phyloP scores from a whole-genome alignment of 2,797 vertebrate genomes.

The Gymnodraco acuticeps region DNA sequence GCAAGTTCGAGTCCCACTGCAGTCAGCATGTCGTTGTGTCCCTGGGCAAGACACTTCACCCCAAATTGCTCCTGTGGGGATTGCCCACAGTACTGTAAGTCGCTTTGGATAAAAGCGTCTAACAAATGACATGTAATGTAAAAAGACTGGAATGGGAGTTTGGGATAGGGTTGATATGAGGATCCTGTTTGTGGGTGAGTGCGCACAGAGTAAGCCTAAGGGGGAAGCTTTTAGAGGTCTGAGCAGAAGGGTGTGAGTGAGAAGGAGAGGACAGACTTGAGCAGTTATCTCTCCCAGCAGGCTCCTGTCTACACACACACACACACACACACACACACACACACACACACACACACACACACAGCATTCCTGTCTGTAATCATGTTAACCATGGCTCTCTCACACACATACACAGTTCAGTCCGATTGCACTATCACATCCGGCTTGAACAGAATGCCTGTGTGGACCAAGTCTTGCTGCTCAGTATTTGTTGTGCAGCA shows the following conservation, averaged over 20 bases:
- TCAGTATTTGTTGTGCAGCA: slow-evolving; percentile 65
- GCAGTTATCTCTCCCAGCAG: slow-evolving; percentile 81
- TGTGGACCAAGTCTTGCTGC: slow-evolving; percentile 42
- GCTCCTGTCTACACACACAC: slow-evolving; percentile 73
- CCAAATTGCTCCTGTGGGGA: too few relatives aligned
- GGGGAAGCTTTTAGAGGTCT: slow-evolving; percentile 80
- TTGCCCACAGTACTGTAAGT: too few relatives aligned
- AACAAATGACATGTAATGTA: too few relatives aligned
- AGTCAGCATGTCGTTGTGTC: too few relatives aligned
- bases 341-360: slow-evolving; percentile 21
- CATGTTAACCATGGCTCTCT: slow-evolving; percentile 68
- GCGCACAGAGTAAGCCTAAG: slow-evolving; percentile 66
- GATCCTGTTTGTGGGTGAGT: slow-evolving; percentile 48
- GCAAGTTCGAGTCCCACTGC: too few relatives aligned
- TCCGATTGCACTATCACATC: slow-evolving; percentile 53
- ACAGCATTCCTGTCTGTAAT: slow-evolving; percentile 66
- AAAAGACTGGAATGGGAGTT: slow-evolving; percentile 61
- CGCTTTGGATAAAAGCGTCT: too few relatives aligned
- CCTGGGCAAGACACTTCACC: too few relatives aligned
- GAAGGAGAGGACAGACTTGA: slow-evolving; percentile 82
- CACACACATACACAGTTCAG: slow-evolving; percentile 42
- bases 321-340: slow-evolving; percentile 32
- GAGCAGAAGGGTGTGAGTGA: slow-evolving; percentile 79
- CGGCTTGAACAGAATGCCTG: slow-evolving; percentile 54
- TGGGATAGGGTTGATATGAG: slow-evolving; percentile 67